phyloP scores from a whole-genome alignment of 2,888 invertebrate genomes.

The Dicycla oo region DNA sequence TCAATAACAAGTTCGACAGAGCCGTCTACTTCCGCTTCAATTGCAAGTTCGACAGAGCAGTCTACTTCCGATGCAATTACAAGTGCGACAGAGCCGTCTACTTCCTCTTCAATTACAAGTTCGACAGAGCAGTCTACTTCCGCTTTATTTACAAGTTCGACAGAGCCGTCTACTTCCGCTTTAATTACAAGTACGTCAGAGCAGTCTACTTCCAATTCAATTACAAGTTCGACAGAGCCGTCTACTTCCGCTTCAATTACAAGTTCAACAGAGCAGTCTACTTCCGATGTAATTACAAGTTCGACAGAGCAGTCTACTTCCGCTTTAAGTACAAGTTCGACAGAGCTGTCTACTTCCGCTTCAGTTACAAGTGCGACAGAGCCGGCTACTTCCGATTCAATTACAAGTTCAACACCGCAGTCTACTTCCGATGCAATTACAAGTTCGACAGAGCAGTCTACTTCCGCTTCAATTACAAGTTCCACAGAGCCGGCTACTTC shows the following conservation, averaged over 20 bases:
- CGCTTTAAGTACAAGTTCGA: too few species aligned
- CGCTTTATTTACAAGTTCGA: background rate
- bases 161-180: background rate
- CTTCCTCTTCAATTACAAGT: background rate
- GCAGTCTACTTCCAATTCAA: background rate
- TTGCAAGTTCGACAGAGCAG: too few species aligned
- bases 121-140: background rate
- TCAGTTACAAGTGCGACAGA: background rate
- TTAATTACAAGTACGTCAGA: too few species aligned
- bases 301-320: too few species aligned
- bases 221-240: background rate
- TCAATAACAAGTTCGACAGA: background rate
- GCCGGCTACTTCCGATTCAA: accelerated
- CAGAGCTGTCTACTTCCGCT: too few species aligned
- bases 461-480: background rate
- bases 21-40: background rate
- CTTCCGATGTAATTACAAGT: too few species aligned
- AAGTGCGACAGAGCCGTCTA: background rate
- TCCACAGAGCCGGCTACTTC: background rate
- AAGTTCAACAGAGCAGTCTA: too few species aligned
- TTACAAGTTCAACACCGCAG: background rate
- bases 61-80: background rate
- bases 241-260: too few species aligned
- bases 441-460: background rate
- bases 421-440: background rate